These are phyloP conservation scores for Dendrolimus houi DNA, from an alignment of 2,888 invertebrate genomes.

Conservation along the genomic window DNA sequence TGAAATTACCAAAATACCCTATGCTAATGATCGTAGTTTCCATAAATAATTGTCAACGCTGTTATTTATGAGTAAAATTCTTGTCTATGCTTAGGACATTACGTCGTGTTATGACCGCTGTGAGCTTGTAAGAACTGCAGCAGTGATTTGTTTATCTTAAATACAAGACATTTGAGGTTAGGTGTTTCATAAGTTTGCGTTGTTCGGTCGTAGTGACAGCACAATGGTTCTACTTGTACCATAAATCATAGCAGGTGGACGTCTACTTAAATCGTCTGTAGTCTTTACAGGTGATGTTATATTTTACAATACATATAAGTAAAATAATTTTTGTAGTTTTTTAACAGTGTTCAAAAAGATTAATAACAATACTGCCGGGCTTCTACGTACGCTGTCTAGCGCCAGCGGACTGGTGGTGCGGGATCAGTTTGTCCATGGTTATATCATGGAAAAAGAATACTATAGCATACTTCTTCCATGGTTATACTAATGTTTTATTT, in stretches of 20 bases:
- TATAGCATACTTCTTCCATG: no score
- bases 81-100: not conserved
- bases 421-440: no score
- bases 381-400: no score
- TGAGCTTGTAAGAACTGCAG: constrained; percentile 3
- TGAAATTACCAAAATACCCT: not conserved
- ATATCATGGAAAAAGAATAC: no score
- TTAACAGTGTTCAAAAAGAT: no score
- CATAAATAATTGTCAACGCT: not conserved
- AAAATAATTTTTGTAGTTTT: no score
- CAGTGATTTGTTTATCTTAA: constrained; percentile 21
- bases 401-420: no score
- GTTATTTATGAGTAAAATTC: not conserved
- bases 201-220: constrained; percentile 45
- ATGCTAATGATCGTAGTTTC: not conserved
- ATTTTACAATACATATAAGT: no score
- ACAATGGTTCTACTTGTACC: constrained; percentile 49
- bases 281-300: constrained; percentile 28
- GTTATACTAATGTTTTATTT: no score
- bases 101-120: not conserved
- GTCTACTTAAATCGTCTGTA: constrained; percentile 34
- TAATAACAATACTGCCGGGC: no score
- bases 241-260: constrained; percentile 68
- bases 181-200: constrained; percentile 49
- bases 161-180: constrained; percentile 44